Percentiles rank a stretch among this genome's conserved stretches.
These are phyloP conservation scores for Holothuria glaberrima DNA, from an alignment of 35 echinoderm and acorn worm genomes.

Conservation along the genomic window DNA sequence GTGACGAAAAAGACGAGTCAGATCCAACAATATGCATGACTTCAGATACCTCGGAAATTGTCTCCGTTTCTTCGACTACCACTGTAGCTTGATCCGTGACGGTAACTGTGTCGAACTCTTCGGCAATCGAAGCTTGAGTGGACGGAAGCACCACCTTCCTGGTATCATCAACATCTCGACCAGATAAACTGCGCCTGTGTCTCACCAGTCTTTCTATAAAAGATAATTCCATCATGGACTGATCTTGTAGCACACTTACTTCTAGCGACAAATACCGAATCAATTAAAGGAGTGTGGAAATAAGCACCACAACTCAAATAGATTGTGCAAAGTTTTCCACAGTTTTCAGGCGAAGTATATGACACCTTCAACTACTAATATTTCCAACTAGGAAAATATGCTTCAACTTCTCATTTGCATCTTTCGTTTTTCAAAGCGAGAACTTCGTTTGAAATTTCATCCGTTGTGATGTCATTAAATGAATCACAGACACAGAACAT, in stretches of 20 bases:
- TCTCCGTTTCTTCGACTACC: slow-evolving; percentile 54
- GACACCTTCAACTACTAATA: no score
- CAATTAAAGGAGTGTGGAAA: neutral
- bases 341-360: neutral
- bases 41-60: slow-evolving; percentile 10
- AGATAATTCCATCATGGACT: neutral
- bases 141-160: slow-evolving; percentile 16
- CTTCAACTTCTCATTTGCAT: no score
- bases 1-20: slow-evolving; percentile 17
- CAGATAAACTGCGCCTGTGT: slow-evolving; percentile 5
- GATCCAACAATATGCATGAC: slow-evolving; percentile 32
- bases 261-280: neutral
- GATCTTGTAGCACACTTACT: neutral
- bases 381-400: no score
- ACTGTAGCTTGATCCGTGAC: slow-evolving; percentile 46
- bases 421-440: no score
- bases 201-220: slow-evolving; percentile 41
- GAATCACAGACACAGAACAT: no score
- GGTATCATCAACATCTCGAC: slow-evolving; percentile 5
- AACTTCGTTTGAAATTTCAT: no score
- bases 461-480: no score
- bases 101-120: slow-evolving; percentile 5
- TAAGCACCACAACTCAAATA: neutral
- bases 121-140: neutral
- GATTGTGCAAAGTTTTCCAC: neutral